Percentiles rank a stretch among this genome's conserved stretches.
These are phyloP conservation scores for Cherax destructor DNA, from an alignment of 1,140 invertebrate genomes.

Conservation along the genomic window DNA sequence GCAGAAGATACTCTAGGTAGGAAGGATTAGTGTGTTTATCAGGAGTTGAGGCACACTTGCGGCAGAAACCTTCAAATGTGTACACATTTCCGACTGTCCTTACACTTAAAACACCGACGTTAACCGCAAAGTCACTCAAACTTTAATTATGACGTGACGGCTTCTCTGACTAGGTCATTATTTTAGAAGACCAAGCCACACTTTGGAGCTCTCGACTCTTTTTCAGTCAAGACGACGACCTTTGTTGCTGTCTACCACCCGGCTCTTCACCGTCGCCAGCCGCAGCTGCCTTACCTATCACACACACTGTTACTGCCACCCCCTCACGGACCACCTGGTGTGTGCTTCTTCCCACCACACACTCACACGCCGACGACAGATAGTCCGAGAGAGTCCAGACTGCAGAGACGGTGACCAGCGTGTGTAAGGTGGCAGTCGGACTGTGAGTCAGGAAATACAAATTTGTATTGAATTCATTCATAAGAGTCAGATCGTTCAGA, in stretches of 20 bases:
- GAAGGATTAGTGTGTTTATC: background rate
- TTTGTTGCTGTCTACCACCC: constrained; percentile 37
- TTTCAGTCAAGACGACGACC: constrained; percentile 55
- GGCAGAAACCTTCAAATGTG: background rate
- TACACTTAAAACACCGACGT: constrained; percentile 28
- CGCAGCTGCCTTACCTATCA: constrained; percentile 44
- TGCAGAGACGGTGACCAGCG: constrained; percentile 46
- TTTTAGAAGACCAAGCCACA: constrained; percentile 40
- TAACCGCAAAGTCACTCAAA: constrained; percentile 24
- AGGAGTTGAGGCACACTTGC: constrained; percentile 17
- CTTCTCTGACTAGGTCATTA: constrained; percentile 50
- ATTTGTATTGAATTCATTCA: constrained; percentile 32
- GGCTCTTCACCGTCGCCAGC: constrained; percentile 30
- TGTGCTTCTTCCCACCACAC: constrained; percentile 46
- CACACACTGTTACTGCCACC: constrained; percentile 41
- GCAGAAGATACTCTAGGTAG: background rate
- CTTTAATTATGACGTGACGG: constrained; percentile 38
- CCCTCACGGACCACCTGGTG: constrained; percentile 42
- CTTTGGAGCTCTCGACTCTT: constrained; percentile 54
- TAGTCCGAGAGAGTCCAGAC: constrained; percentile 41
- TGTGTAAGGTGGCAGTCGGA: constrained; percentile 46
- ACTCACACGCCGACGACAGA: constrained; percentile 39
- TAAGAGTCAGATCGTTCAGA: constrained; percentile 51
- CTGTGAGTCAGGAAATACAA: constrained; percentile 46
- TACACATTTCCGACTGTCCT: constrained; percentile 19